phyloP scores from a whole-genome alignment of 30 jellyfish, hydroid and myxozoan genomes.

The Turritopsis dohrnii region DNA sequence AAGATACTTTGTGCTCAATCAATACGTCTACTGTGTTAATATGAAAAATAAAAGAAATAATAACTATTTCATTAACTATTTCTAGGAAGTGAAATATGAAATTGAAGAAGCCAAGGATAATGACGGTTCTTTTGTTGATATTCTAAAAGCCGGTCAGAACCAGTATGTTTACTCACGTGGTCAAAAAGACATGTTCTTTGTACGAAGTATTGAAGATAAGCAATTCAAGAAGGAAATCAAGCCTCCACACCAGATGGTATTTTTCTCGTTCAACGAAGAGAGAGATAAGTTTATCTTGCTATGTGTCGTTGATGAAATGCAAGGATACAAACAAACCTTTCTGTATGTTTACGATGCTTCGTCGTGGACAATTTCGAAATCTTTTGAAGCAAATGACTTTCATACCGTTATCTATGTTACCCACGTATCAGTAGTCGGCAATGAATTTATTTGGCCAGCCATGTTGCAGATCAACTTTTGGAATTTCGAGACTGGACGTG shows the following conservation, averaged over 20 bases:
- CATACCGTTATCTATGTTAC: constrained; percentile 43
- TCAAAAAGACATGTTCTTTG: constrained; percentile 9
- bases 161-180: constrained; percentile 67
- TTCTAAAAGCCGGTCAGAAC: constrained; percentile 57
- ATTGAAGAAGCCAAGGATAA: background rate
- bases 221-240: constrained; percentile 41
- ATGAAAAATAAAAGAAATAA: too few relatives aligned
- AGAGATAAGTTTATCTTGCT: constrained; percentile 35
- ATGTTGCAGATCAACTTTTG: constrained; percentile 73
- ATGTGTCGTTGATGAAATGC: constrained; percentile 18
- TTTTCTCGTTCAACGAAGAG: constrained; percentile 28
- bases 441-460: constrained; percentile 71
- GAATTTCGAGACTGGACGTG: constrained; percentile 75
- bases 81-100: background rate
- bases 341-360: constrained; percentile 48
- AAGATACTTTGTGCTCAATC: too few relatives aligned
- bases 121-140: constrained; percentile 45
- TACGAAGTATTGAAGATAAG: constrained; percentile 43
- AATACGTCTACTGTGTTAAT: too few relatives aligned
- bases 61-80: too few relatives aligned
- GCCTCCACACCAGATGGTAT: constrained; percentile 28
- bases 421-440: constrained; percentile 35
- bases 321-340: constrained; percentile 39
- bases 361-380: constrained; percentile 47
- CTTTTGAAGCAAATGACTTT: constrained; percentile 37